Conservation (phyloP, 2,113 vertebrate genomes). For the Saiga tatarica region DNA sequence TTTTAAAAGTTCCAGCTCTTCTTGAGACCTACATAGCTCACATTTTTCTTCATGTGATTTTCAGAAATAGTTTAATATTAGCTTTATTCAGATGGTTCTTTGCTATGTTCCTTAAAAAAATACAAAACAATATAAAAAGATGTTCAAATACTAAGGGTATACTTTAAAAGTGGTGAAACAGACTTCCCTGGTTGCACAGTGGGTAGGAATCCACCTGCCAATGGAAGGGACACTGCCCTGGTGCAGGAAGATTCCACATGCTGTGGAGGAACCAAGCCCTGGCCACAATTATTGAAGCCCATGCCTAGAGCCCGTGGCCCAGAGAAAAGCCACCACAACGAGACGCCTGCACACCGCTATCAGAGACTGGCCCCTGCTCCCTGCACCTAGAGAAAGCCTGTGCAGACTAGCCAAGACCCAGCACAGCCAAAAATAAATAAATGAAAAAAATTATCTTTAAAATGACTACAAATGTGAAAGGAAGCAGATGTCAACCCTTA, state of each 20-base stretch:
- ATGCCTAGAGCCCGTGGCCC: background rate
- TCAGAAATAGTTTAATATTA: background rate
- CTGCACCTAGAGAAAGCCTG: background rate
- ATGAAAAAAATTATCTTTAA: background rate
- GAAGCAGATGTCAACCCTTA: background rate
- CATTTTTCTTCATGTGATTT: background rate
- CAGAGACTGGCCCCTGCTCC: background rate
- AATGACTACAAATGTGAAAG: background rate
- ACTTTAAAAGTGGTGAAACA: background rate
- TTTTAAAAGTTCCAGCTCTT: background rate
- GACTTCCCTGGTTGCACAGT: background rate
- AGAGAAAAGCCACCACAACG: background rate
- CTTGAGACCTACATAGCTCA: background rate
- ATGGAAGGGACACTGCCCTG: rapidly evolving
- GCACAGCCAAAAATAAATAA: background rate
- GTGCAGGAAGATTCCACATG: background rate
- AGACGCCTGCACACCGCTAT: rapidly evolving
- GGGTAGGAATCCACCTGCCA: background rate
- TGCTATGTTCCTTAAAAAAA: background rate
- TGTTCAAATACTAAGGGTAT: background rate
- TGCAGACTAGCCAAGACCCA: background rate
- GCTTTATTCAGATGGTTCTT: background rate
- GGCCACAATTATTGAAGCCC: background rate
- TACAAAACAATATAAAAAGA: background rate
- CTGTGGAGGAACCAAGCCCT: background rate